Evolutionary conservation across 2,113 vertebrate genomes (phyloP).

Genomic region (Grallaria varia): DNA sequence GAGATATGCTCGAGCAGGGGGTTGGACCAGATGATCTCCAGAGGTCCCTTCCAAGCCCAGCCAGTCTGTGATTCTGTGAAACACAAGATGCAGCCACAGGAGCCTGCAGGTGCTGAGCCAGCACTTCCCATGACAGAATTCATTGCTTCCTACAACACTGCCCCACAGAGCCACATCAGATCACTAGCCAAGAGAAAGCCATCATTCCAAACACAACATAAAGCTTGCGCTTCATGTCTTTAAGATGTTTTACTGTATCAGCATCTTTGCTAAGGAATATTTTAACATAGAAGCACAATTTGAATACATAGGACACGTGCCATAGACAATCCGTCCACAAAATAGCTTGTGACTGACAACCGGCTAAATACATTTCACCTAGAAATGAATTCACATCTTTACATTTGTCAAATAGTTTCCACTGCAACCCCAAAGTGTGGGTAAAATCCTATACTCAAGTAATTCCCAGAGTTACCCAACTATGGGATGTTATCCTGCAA

Average conservation of each 20-base stretch:
- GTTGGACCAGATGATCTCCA: not conserved
- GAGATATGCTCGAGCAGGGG: not conserved
- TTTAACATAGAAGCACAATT: not conserved
- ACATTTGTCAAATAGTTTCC: not conserved
- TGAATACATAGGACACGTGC: accelerated
- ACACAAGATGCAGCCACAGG: not conserved
- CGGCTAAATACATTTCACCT: not conserved
- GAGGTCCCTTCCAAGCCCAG: not conserved
- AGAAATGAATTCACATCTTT: not conserved
- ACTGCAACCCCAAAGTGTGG: too few relatives aligned
- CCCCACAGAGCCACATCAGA: not conserved
- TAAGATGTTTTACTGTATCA: not conserved
- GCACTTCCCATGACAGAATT: not conserved
- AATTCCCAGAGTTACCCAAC: not conserved
- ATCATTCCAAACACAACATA: not conserved
- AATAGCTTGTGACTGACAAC: not conserved
- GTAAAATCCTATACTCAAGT: not conserved
- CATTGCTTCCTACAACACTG: not conserved
- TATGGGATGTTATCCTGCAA: too few relatives aligned
- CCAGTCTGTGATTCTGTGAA: not conserved
- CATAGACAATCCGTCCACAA: not conserved
- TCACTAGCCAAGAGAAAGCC: not conserved
- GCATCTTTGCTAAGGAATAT: not conserved
- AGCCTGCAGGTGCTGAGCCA: not conserved
- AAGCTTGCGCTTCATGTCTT: not conserved